These are phyloP conservation scores for Halictus quadricinctus DNA, from an alignment of 2,888 invertebrate genomes.

Conservation along the genomic window DNA sequence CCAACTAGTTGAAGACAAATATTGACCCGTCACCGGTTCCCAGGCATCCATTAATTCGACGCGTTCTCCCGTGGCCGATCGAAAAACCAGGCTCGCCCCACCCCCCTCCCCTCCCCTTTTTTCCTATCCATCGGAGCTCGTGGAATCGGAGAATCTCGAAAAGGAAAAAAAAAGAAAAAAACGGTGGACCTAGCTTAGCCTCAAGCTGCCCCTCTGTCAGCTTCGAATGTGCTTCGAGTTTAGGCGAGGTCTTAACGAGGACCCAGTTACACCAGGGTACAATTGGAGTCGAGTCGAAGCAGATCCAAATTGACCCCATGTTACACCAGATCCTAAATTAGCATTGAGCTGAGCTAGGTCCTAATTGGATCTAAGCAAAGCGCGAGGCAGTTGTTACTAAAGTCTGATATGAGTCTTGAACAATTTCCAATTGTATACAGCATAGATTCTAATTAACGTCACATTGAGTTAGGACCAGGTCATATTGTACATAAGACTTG, in stretches of 20 bases:
- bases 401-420: not conserved
- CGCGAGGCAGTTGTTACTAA: not conserved
- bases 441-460: too few relatives aligned
- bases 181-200: not conserved
- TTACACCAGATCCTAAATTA: too few relatives aligned
- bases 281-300: not conserved
- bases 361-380: not conserved
- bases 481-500: too few relatives aligned
- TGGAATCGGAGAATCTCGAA: not conserved
- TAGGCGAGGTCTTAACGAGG: not conserved
- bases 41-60: constrained; percentile 5
- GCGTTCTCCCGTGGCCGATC: not conserved
- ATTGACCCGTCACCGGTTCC: constrained; percentile 38
- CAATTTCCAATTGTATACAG: not conserved
- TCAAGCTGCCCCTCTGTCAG: not conserved
- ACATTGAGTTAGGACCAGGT: too few relatives aligned
- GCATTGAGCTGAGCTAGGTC: not conserved
- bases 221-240: not conserved
- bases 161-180: not conserved
- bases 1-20: constrained; percentile 49
- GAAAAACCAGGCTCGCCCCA: not conserved
- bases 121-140: not conserved
- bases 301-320: not conserved
- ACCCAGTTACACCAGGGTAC: not conserved
- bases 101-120: not conserved